These are phyloP conservation scores for Eupithecia vulgata DNA, from an alignment of 2,888 invertebrate species.

Conservation along the genomic window DNA sequence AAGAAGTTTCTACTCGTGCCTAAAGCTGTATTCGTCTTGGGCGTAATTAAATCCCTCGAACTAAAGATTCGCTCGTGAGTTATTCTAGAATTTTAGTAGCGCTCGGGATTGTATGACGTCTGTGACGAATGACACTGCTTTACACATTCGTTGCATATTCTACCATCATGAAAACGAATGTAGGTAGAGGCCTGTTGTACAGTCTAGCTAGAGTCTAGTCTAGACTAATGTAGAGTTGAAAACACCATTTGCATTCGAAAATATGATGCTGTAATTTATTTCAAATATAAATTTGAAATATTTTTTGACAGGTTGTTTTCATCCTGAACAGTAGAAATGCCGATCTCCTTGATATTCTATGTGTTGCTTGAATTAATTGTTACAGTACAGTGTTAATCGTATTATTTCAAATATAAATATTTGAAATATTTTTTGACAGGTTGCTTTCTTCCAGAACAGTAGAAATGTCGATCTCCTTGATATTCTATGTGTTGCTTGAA, in stretches of 20 bases:
- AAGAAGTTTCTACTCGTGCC: too few relatives aligned
- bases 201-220: too few relatives aligned
- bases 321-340: background rate
- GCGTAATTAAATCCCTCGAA: too few relatives aligned
- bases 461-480: background rate
- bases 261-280: background rate
- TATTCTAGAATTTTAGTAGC: too few relatives aligned
- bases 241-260: background rate
- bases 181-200: background rate
- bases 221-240: background rate
- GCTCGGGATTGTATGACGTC: too few relatives aligned
- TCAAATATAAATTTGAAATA: background rate
- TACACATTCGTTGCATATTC: too few relatives aligned
- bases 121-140: too few relatives aligned
- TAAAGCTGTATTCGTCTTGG: too few relatives aligned
- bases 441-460: too few relatives aligned
- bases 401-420: background rate
- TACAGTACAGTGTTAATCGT: slow-evolving; percentile 34
- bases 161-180: background rate
- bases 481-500: background rate
- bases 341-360: background rate
- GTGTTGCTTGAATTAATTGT: background rate
- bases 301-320: background rate
- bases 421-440: too few relatives aligned
- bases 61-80: too few relatives aligned